Evolutionary conservation across 2,113 vertebrate genomes (phyloP), one percentile per base, ranked within the genome.

Genomic region (Bolborhynchus lineola): DNA sequence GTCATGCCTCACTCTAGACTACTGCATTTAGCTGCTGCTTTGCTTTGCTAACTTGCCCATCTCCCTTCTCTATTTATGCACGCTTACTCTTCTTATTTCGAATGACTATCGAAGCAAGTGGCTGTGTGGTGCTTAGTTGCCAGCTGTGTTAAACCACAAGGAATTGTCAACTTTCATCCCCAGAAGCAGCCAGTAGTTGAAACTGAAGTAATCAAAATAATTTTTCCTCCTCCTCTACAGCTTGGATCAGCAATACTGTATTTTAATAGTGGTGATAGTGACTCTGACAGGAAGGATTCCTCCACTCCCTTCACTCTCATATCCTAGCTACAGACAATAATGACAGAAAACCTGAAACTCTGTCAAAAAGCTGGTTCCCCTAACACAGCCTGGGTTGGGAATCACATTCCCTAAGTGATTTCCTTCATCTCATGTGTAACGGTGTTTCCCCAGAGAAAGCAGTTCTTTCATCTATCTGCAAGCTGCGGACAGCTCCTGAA

Each of bases 381-480:
- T 81, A 74, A 63, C 6, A 15, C 41, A 77, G 49, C 8, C 23
- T 77, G 16, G 37, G 7, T 2, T 55, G 50, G 14, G 26, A 86
- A 71, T 55, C 49, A 31, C 16, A 8, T 63, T 78, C 16, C 16
- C 7, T 11, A 39, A 35, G 75, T 26, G 5, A 4, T 49, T 82
- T 79, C 26, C 16, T 60, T 84, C 31, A 44, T 28, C 65, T 47
- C 33, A 1, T 25, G 23, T 35, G 18, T 37, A 86, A 69, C 0
- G 4, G 10, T 4, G 6, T 35, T 93, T 65, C 44, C 12, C 5
- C 21, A 42, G n/a, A 31, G 37, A 47, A 72, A 35, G 25, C 0
- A 8, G 5, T 15, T 11, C 52, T 39, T 49, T 11, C 0, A 0
- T 14, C 16, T 60, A 12, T 37, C 35, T 1, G 1, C n/a, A 85